A percentile compares a stretch with the other conserved stretches of the same genome.
Conservation (phyloP, 2,113 vertebrate genomes). For the Saiga tatarica region DNA sequence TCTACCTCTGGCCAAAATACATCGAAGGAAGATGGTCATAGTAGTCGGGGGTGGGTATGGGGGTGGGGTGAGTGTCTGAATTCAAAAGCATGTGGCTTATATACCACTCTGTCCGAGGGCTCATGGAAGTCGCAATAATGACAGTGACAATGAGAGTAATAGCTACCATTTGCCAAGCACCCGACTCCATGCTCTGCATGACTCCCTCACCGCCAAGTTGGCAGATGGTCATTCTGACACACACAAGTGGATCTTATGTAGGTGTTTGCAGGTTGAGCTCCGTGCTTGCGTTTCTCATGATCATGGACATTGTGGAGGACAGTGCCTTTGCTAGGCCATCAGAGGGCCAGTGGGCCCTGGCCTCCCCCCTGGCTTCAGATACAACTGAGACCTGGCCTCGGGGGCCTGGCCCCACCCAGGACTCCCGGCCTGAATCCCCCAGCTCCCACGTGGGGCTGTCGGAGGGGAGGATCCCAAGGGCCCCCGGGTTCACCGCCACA, state of each 20-base stretch:
- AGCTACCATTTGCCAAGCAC: conserved; percentile 29
- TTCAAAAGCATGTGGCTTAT: not conserved
- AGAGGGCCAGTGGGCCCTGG: not conserved
- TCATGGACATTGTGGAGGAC: not conserved
- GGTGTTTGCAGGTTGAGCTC: not conserved
- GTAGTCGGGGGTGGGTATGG: not conserved
- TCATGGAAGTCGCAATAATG: not conserved
- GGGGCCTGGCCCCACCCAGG: not conserved
- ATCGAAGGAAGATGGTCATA: not conserved
- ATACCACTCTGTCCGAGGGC: not conserved
- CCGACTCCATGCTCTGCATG: not conserved
- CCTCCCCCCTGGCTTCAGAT: not conserved
- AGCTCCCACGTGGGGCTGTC: not conserved
- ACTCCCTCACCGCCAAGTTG: not conserved
- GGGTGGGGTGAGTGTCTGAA: not conserved
- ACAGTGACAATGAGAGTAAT: not conserved
- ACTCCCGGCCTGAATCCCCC: not conserved
- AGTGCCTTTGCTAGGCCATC: not conserved
- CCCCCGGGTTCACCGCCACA: not conserved
- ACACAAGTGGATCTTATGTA: not conserved
- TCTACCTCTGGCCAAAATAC: conserved; percentile 27
- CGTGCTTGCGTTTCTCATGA: not conserved
- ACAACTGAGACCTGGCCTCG: not conserved
- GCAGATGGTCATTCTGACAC: not conserved
- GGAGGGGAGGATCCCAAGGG: conserved; percentile 37